Evolutionary conservation across 2,888 invertebrate genomes (phyloP).

Genomic region (Drosophila meridionalis): DNA sequence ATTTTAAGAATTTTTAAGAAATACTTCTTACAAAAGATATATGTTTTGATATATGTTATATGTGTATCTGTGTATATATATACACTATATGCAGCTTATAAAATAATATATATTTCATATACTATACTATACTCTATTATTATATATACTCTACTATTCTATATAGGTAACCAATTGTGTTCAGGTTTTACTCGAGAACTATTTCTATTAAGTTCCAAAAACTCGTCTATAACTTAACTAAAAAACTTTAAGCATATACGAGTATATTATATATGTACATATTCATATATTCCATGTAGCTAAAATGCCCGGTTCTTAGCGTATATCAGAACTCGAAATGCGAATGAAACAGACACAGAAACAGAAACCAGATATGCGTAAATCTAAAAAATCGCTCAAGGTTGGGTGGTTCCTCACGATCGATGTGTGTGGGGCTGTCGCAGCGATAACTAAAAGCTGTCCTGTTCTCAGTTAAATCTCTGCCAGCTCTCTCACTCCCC

Average conservation of each 20-base stretch:
- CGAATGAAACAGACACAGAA: conserved; percentile 24
- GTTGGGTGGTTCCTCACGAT: conserved; percentile 28
- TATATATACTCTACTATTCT: too few species aligned
- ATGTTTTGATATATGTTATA: neutral
- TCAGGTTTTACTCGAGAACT: neutral
- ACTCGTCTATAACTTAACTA: neutral
- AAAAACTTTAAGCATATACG: neutral
- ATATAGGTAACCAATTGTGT: neutral
- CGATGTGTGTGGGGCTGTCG: conserved; percentile 13
- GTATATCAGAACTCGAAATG: conserved; percentile 11
- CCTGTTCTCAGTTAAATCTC: conserved; percentile 11
- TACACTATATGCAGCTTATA: too few species aligned
- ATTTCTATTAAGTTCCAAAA: neutral
- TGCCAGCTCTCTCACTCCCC: neutral
- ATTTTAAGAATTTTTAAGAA: too few species aligned
- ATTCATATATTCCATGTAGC: neutral
- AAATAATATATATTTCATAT: too few species aligned
- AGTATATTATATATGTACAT: too few species aligned
- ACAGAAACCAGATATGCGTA: conserved; percentile 35
- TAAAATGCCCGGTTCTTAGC: neutral
- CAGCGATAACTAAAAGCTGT: conserved; percentile 3
- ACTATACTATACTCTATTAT: too few species aligned
- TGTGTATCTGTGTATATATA: neutral
- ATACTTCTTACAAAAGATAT: neutral
- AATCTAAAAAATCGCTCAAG: conserved; percentile 33